A percentile compares a stretch with the other conserved stretches of the same genome.
These are phyloP conservation scores for Stenopsyche tienmushanensis DNA, from an alignment of 1,140 invertebrate genomes.

Conservation along the genomic window DNA sequence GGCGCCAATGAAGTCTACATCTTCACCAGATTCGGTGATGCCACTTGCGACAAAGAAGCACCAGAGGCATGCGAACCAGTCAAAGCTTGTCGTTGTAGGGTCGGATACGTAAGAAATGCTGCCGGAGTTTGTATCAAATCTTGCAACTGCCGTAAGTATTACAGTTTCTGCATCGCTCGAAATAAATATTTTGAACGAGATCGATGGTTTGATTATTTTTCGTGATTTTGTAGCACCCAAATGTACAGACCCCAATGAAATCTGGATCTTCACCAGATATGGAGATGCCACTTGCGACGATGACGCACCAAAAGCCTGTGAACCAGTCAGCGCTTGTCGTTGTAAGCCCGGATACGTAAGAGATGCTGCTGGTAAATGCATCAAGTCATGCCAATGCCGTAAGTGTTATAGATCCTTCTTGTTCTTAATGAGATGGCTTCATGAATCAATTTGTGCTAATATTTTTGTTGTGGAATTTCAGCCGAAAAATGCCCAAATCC, in stretches of 20 bases:
- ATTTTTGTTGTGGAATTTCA: not conserved
- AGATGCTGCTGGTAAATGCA: conserved; percentile 8
- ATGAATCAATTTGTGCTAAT: not conserved
- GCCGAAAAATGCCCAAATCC: not conserved
- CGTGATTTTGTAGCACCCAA: not conserved
- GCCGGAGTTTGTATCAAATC: not conserved
- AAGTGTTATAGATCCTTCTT: not conserved
- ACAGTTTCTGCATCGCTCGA: no score
- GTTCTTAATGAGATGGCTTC: not conserved
- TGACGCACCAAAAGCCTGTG: not conserved
- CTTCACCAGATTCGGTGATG: not conserved
- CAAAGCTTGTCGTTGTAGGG: conserved; percentile 1
- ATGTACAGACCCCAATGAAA: conserved; percentile 2
- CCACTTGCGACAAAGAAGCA: not conserved
- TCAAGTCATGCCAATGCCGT: conserved; percentile 11
- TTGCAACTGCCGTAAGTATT: conserved; percentile 8
- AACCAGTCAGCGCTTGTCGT: conserved; percentile 9
- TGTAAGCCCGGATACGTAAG: conserved; percentile 16
- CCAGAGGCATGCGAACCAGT: not conserved
- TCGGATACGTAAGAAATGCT: conserved; percentile 12
- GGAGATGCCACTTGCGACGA: conserved; percentile 11
- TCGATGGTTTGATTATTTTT: not conserved
- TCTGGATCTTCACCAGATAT: not conserved
- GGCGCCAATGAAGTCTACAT: conserved; percentile 1
- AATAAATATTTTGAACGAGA: not conserved